phyloP scores from a whole-genome alignment of 30 jellyfish, hydroid and myxozoan genomes.

The Sanderia malayensis region DNA sequence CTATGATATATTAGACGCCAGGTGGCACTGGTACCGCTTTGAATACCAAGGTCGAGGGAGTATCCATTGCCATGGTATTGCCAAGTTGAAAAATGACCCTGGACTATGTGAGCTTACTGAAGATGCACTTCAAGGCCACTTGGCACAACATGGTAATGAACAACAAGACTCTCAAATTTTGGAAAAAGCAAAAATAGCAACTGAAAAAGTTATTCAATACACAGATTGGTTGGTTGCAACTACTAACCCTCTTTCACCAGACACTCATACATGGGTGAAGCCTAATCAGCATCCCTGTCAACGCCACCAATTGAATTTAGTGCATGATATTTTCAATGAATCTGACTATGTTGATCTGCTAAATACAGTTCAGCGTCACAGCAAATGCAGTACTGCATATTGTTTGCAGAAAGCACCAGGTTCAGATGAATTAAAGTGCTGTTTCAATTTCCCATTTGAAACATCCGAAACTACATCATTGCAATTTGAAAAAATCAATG shows the following conservation, averaged over 20 bases:
- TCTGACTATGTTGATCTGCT: no score
- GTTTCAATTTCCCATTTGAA: neutral
- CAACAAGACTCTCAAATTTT: slow-evolving; percentile 26
- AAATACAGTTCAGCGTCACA: no score
- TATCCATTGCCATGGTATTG: neutral
- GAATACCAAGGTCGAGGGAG: neutral
- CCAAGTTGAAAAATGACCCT: neutral
- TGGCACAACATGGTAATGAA: slow-evolving; percentile 6
- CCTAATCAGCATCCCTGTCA: neutral
- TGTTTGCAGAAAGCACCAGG: neutral
- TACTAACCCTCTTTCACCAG: slow-evolving; percentile 7
- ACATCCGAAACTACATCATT: neutral
- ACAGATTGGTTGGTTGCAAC: neutral
- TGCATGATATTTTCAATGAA: no score
- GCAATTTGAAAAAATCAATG: neutral
- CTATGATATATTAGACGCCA: slow-evolving; percentile 15
- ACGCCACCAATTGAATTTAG: no score
- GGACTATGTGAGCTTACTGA: neutral
- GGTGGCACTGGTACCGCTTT: neutral
- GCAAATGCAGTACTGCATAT: slow-evolving; percentile 10
- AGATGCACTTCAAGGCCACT: slow-evolving; percentile 6
- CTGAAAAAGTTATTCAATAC: neutral
- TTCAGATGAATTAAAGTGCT: neutral
- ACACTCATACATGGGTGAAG: slow-evolving; percentile 23
- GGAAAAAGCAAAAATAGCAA: slow-evolving; percentile 21